Evolutionary conservation across 2,113 vertebrate species (phyloP), one percentile per base, ranked within the genome.

Genomic region (Eretmochelys imbricata): DNA sequence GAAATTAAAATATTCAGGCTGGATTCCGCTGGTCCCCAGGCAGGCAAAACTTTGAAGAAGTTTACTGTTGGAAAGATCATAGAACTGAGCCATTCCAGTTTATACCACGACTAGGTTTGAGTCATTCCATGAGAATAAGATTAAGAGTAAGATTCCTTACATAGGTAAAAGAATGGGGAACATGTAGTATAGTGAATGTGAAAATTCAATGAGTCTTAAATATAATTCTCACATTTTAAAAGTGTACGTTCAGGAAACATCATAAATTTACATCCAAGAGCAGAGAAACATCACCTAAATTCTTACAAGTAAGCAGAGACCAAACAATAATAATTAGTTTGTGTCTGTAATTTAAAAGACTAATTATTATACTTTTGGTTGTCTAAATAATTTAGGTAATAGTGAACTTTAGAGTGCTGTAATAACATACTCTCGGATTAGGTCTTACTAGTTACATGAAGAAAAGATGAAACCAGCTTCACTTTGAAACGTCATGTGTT

Each of bases 1-100:
- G 62, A 95, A 94, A 96, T 94, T 49, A 87, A 93, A 94, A 91
- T 57, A 91, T 7, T 16, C 86, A 84, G 53, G 85, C 59, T 42
- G 85, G 55, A 91, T 65, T 81, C 20, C 10, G 92, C 91, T 83
- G 86, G 55, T 31, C 48, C 62, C 62, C 79, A 1, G 6, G 25
- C 27, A 90, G 65, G 51, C 10, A 84, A 75, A 88, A 11, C 25
- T 89, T 78, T 88, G 79, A 80, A 88, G 8, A 89, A 87, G 84
- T 1, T 0, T 0, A 0, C 51, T 69, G 90, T 82, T 82, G 11
- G 53, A 94, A 89, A 84, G 14, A 65, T 50, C 65, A 1, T 2
- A 90, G 59, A 10, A 54, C 29, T 0, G 1, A 5, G 29, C 20
- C 1, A 7, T 49, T 42, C 0, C 13, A 9, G 0, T 91, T 93